Evolutionary conservation across 2,888 invertebrate genomes (phyloP).

Genomic region (Dynastes maya): DNA sequence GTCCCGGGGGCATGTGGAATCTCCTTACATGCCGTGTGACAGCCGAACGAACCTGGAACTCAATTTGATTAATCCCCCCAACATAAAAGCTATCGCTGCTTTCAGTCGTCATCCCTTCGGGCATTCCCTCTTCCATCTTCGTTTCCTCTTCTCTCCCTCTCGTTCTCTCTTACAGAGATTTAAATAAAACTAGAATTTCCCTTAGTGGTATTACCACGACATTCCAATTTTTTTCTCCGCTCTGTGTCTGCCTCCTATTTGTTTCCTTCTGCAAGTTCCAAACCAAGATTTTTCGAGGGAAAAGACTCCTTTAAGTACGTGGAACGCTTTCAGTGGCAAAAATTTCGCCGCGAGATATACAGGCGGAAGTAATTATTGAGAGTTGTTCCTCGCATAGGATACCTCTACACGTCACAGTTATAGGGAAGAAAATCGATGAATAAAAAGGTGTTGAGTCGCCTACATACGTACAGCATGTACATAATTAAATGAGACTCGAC

Average conservation of each 20-base stretch:
- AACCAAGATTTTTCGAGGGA: constrained; percentile 27
- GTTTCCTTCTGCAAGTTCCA: constrained; percentile 18
- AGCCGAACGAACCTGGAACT: constrained; percentile 64
- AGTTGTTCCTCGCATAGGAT: constrained; percentile 2
- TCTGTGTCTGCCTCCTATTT: background rate
- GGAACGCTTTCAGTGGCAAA: constrained; percentile 29
- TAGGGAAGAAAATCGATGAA: background rate
- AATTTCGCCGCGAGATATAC: constrained; percentile 17
- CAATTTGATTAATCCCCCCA: constrained; percentile 66
- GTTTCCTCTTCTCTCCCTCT: constrained; percentile 21
- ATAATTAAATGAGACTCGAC: too few relatives aligned
- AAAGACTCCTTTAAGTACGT: constrained; percentile 9
- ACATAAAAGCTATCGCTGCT: constrained; percentile 64
- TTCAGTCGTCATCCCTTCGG: constrained; percentile 50
- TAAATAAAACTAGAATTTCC: constrained; percentile 52
- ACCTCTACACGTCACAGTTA: background rate
- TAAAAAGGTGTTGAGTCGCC: background rate
- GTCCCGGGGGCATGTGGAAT: constrained; percentile 63
- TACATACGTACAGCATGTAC: background rate
- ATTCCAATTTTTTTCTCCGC: constrained; percentile 34
- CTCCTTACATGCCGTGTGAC: constrained; percentile 66
- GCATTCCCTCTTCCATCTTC: constrained; percentile 30
- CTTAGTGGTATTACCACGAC: constrained; percentile 30
- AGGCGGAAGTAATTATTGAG: constrained; percentile 36
- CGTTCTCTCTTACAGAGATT: constrained; percentile 36